phyloP scores from a whole-genome alignment of 1,140 invertebrate species.

The Pentalonia nigronervosa region DNA sequence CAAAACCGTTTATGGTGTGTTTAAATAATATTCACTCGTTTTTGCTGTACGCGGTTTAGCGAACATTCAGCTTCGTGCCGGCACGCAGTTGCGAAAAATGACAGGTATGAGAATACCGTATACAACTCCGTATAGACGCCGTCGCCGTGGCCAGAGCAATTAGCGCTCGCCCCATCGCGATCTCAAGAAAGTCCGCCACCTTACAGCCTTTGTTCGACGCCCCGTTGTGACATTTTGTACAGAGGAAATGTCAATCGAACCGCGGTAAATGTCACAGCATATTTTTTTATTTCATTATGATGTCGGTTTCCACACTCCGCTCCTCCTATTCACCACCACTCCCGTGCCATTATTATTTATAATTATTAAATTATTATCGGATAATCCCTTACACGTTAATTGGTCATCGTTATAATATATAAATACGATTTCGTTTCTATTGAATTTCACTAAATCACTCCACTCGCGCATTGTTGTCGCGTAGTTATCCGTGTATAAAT shows the following conservation, averaged over 20 bases:
- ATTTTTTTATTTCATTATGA: not conserved
- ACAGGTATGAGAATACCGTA: not conserved
- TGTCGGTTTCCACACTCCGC: not conserved
- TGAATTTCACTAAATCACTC: slow-evolving; percentile 17
- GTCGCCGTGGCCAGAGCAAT: not conserved
- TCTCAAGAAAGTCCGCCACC: slow-evolving; percentile 33
- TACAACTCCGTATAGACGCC: not conserved
- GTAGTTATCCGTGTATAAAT: slow-evolving; percentile 17
- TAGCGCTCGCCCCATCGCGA: not conserved
- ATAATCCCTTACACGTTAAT: not conserved
- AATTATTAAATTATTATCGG: not conserved
- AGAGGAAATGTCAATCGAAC: slow-evolving; percentile 47
- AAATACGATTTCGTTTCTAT: not conserved
- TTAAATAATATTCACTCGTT: not conserved
- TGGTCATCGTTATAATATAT: not conserved
- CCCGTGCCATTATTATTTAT: not conserved
- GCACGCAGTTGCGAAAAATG: not conserved
- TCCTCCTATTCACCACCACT: not conserved
- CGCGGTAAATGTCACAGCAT: not conserved
- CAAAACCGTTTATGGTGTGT: not conserved
- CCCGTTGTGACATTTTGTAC: slow-evolving; percentile 33
- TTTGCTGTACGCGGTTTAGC: not conserved
- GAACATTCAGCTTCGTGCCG: too few relatives aligned
- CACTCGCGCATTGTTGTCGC: slow-evolving; percentile 25
- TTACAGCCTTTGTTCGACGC: not conserved